Percentiles rank a stretch among this genome's conserved stretches.
phyloP scores from a whole-genome alignment of 2,888 invertebrate genomes.

The Orchesella flavescens region DNA sequence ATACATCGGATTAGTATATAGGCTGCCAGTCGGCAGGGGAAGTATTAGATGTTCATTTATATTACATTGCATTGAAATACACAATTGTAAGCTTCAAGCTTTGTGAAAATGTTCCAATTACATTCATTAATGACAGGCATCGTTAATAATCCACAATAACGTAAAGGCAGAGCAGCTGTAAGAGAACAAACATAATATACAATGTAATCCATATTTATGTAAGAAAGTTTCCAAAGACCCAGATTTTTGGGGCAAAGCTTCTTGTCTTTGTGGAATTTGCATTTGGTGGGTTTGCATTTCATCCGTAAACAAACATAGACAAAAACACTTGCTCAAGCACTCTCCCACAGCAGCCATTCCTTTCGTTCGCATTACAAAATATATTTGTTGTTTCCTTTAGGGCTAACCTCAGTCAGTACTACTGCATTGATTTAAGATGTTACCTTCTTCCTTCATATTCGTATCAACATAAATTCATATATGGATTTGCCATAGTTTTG shows the following conservation, averaged over 20 bases:
- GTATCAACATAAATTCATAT: no score
- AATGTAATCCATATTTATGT: slow-evolving; percentile 12
- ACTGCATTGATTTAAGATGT: no score
- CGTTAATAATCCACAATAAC: background rate
- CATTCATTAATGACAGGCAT: background rate
- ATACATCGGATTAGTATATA: background rate
- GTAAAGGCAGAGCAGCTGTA: background rate
- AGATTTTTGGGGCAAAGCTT: background rate
- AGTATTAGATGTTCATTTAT: no score
- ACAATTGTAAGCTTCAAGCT: background rate
- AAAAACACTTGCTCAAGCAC: background rate
- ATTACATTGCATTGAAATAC: background rate
- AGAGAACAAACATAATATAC: background rate
- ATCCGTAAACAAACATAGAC: no score
- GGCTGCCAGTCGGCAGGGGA: no score
- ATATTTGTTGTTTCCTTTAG: no score
- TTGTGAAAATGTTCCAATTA: background rate
- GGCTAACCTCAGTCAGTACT: no score
- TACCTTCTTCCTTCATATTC: no score
- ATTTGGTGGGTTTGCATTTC: no score
- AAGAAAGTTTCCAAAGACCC: background rate
- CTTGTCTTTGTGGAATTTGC: no score
- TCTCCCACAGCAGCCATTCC: background rate
- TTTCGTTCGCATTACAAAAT: no score
- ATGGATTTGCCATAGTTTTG: no score